Evolutionary conservation across 1,140 invertebrate genomes (phyloP).

Genomic region (Centruroides sculpturatus): DNA sequence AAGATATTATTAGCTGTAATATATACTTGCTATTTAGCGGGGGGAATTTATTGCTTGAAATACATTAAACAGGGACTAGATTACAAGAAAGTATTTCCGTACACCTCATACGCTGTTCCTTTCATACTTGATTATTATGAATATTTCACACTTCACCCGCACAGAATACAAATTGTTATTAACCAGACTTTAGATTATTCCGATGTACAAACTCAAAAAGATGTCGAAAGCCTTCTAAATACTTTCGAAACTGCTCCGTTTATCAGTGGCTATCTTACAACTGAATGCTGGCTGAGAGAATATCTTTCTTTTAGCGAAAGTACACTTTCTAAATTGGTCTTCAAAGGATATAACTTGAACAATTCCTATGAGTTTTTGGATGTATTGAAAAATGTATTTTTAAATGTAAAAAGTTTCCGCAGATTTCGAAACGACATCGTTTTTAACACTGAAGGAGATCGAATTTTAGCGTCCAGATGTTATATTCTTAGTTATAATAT

Average conservation of each 20-base stretch:
- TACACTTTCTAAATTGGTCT: conserved; percentile 45
- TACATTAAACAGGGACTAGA: conserved; percentile 77
- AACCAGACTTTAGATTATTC: conserved; percentile 70
- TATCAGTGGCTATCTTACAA: conserved; percentile 53
- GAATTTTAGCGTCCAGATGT: conserved; percentile 67
- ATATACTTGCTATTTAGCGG: conserved; percentile 62
- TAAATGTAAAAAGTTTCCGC: conserved; percentile 32
- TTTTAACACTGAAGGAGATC: conserved; percentile 53
- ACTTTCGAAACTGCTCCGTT: conserved; percentile 65
- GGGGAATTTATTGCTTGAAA: conserved; percentile 71
- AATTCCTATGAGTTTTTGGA: conserved; percentile 57
- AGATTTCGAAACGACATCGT: conserved; percentile 62
- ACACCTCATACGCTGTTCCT: conserved; percentile 71
- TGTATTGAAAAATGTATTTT: conserved; percentile 46
- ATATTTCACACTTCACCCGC: conserved; percentile 77
- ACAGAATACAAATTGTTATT: conserved; percentile 72
- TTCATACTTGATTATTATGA: conserved; percentile 76
- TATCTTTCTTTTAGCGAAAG: conserved; percentile 60
- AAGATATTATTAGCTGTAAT: conserved; percentile 56
- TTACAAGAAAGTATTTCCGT: conserved; percentile 60
- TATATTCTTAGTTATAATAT: conserved; percentile 78
- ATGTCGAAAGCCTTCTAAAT: conserved; percentile 55
- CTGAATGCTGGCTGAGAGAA: conserved; percentile 76
- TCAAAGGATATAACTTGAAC: conserved; percentile 50
- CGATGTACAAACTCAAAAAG: conserved; percentile 37